Evolutionary conservation across 2,888 invertebrate genomes (phyloP).

Genomic region (Junonia oenone): DNA sequence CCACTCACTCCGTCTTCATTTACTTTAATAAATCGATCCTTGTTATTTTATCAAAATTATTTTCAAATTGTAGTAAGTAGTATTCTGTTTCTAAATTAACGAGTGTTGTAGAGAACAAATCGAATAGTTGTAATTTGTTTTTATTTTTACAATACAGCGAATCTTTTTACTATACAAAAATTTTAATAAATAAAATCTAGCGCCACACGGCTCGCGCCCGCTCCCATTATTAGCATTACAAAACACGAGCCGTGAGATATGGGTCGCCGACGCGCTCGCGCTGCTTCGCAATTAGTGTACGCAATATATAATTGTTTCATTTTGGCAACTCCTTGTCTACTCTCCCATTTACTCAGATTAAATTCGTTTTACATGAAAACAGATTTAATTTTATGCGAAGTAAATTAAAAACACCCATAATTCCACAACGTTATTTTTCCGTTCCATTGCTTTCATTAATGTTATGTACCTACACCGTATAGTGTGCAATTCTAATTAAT

Average conservation of each 20-base stretch:
- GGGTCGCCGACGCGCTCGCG: constrained; percentile 66
- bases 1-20: background rate
- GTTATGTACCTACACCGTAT: background rate
- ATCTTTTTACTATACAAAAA: constrained; percentile 3
- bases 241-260: constrained; percentile 73
- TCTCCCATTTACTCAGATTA: background rate
- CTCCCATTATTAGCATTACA: constrained; percentile 46
- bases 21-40: background rate
- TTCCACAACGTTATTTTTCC: background rate
- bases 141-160: background rate
- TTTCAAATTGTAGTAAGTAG: too few relatives aligned
- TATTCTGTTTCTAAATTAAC: too few relatives aligned
- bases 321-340: constrained; percentile 37
- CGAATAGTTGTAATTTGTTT: constrained; percentile 31
- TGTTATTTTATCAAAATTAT: too few relatives aligned
- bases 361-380: background rate
- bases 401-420: background rate
- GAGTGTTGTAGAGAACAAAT: too few relatives aligned
- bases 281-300: constrained; percentile 61
- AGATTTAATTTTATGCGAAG: background rate
- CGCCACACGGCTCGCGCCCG: constrained; percentile 23
- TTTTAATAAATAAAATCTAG: constrained; percentile 8
- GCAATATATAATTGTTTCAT: constrained; percentile 71
- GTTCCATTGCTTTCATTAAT: background rate
- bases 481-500: background rate